Evolutionary conservation across 2,113 vertebrate species (phyloP).

Genomic region (Neomonachus schauinslandi): DNA sequence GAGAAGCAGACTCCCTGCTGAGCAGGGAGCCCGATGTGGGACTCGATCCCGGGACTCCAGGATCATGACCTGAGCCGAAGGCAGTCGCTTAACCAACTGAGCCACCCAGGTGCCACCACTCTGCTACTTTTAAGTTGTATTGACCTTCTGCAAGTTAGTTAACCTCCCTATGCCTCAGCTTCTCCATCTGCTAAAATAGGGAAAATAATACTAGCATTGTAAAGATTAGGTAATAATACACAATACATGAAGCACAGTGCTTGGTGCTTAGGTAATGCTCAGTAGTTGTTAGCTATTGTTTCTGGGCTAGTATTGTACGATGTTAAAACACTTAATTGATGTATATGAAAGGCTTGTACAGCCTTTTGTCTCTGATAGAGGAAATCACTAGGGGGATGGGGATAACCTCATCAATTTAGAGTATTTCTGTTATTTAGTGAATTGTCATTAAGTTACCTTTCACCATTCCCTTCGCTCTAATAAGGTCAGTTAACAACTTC

Average conservation of each 20-base stretch:
- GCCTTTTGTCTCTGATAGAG: neutral
- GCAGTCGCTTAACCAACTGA: no score
- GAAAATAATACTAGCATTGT: neutral
- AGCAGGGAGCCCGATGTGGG: no score
- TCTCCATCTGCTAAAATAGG: neutral
- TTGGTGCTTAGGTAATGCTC: neutral
- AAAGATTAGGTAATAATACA: slow-evolving; percentile 24
- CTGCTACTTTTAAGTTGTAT: neutral
- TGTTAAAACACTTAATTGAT: slow-evolving; percentile 1
- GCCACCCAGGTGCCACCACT: no score
- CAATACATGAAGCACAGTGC: neutral
- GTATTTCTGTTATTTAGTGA: slow-evolving; percentile 13
- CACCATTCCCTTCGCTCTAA: neutral
- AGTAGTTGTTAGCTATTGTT: neutral
- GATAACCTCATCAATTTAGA: slow-evolving; percentile 1
- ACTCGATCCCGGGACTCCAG: no score
- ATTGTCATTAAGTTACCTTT: neutral
- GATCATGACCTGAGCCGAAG: no score
- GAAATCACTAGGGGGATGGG: neutral
- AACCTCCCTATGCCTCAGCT: neutral
- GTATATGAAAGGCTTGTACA: neutral
- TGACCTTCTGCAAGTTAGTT: slow-evolving; percentile 16
- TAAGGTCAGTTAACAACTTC: neutral
- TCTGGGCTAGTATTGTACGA: slow-evolving; percentile 7
- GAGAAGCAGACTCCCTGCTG: no score